phyloP scores from a whole-genome alignment of 2,888 invertebrate genomes.

The Lottia gigantea region DNA sequence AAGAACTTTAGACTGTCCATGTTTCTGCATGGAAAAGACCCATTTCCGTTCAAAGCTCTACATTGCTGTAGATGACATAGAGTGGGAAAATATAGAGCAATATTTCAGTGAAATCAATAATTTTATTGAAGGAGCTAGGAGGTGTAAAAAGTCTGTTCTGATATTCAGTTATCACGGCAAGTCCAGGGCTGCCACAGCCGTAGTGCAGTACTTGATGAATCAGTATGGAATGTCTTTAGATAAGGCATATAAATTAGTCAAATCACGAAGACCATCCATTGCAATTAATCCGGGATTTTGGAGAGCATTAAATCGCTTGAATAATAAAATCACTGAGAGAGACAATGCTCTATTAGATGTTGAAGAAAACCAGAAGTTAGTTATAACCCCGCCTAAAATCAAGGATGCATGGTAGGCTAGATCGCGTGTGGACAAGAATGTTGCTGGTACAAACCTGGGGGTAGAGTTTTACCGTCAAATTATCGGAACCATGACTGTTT shows the following conservation, averaged over 20 bases:
- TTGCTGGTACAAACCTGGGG: no score
- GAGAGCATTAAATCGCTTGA: constrained; percentile 42
- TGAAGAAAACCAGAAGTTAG: background rate
- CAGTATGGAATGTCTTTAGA: constrained; percentile 45
- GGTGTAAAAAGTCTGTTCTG: constrained; percentile 49
- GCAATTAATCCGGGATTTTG: constrained; percentile 52
- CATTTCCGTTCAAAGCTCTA: constrained; percentile 71
- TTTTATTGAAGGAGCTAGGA: constrained; percentile 59
- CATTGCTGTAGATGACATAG: constrained; percentile 75
- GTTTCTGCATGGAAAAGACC: constrained; percentile 49
- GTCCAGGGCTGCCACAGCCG: constrained; percentile 52
- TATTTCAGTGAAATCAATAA: constrained; percentile 60
- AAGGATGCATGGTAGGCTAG: constrained; percentile 30
- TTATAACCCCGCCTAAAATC: constrained; percentile 19
- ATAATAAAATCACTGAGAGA: constrained; percentile 32
- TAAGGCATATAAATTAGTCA: constrained; percentile 53
- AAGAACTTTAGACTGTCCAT: constrained; percentile 54
- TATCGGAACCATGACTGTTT: no score
- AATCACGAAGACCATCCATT: constrained; percentile 48
- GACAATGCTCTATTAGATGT: background rate
- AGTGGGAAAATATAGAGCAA: constrained; percentile 66
- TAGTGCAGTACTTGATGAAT: constrained; percentile 59
- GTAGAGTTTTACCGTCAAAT: no score
- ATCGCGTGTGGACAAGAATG: no score
- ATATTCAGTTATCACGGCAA: constrained; percentile 58